A percentile compares a stretch with the other conserved stretches of the same genome.
These are phyloP conservation scores for Ptilonorhynchus violaceus DNA, from an alignment of 2,113 vertebrate genomes.

Conservation along the genomic window DNA sequence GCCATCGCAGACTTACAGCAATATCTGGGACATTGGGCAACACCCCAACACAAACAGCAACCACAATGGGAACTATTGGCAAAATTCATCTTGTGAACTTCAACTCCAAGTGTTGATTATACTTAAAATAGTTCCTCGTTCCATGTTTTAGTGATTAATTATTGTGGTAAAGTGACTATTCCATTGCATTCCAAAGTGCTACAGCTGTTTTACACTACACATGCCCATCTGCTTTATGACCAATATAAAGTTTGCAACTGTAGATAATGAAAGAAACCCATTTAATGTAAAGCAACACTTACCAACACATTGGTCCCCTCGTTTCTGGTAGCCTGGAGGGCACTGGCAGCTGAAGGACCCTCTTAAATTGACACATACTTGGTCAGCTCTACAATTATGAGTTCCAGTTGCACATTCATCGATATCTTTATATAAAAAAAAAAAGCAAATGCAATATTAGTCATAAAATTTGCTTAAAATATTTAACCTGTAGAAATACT, in stretches of 20 bases:
- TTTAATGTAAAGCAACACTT: constrained; percentile 36
- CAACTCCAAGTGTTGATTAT: not conserved
- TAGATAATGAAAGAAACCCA: not conserved
- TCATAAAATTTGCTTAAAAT: not conserved
- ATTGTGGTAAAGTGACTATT: not conserved
- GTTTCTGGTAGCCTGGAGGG: constrained; percentile 85
- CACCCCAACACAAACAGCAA: not conserved
- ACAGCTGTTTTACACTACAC: not conserved
- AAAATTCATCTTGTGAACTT: not conserved
- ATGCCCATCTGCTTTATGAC: not conserved
- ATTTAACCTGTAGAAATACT: not conserved
- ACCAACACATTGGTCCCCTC: constrained; percentile 90
- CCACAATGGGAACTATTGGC: not conserved
- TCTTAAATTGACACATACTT: constrained; percentile 88
- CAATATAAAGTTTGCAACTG: not conserved
- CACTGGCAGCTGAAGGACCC: constrained; percentile 92
- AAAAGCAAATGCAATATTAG: not conserved
- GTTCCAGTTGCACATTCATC: constrained; percentile 87
- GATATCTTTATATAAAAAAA: constrained; percentile 76
- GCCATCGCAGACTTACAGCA: not conserved
- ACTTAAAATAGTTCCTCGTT: not conserved
- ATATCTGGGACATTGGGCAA: not conserved
- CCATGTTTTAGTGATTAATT: not conserved
- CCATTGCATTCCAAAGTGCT: not conserved
- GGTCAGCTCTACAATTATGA: constrained; percentile 85